Evolutionary conservation across 2,113 vertebrate species (phyloP), one percentile per base, ranked within the genome.

Genomic region (Otolemur garnettii): DNA sequence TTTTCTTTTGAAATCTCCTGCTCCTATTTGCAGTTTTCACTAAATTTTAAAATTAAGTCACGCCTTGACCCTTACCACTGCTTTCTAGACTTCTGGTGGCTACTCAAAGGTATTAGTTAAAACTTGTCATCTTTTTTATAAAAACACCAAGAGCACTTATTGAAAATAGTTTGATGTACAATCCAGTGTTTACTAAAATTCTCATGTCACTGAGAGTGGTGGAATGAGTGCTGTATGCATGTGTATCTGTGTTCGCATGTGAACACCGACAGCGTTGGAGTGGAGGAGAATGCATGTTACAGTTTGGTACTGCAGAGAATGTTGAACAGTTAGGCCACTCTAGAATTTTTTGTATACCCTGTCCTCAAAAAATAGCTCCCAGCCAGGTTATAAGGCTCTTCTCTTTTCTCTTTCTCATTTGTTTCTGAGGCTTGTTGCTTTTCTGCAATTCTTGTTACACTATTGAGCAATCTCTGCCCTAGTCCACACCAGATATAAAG

Each of bases 211-310:
- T 13, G 42, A 55, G 8, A 19, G 64, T 87, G 17, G 7, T 11
- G 4, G 21, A 6, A 17, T 55, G 0, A 22, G 0, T 42, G 66
- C 3, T 35, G 7, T 28, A 4, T 57, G 69, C 57, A 7, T n/a
- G 2, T 42, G 69, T 59, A 15, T 66, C 2, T 42, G 3, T 64
- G 0, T 59, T 38, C 33, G 12, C 50, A 12, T 8, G 11, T n/a
- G 6, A 13, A 13, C 5, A 10, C 7, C 9, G 2, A 7, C 45
- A 50, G 45, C 45, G 8, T 50, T 12, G 69, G 19, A 15, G 5
- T 18, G 87, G 66, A 7, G 5, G 24, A 33, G 22, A 90, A 10
- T 62, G 35, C 86, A 9, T 4, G 26, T 60, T 38, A 12, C 14
- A 53, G 28, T n/a, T 68, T n/a, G 7, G 8, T 69, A n/a, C 45